A percentile compares a stretch with the other conserved stretches of the same genome.
These are phyloP conservation scores for Neomorphus geoffroyi DNA, from an alignment of 2,797 vertebrate genomes.

Conservation along the genomic window DNA sequence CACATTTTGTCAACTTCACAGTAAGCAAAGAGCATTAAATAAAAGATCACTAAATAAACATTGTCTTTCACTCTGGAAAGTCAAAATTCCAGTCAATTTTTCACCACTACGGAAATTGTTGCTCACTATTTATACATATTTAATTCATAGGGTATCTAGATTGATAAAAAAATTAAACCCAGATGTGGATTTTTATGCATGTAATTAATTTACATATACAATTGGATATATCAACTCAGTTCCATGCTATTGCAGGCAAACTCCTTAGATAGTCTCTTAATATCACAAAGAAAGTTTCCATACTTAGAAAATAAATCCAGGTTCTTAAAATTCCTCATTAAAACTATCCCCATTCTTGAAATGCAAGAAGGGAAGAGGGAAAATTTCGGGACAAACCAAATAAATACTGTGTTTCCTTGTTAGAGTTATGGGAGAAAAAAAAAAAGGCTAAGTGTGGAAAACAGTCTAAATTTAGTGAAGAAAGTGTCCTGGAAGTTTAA, in stretches of 20 bases:
- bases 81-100: background rate
- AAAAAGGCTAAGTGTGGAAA: background rate
- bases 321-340: background rate
- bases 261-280: background rate
- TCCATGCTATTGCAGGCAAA: background rate
- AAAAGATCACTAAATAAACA: background rate
- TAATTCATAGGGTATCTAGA: background rate
- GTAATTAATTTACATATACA: background rate
- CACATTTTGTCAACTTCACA: background rate
- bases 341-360: background rate
- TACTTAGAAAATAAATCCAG: background rate
- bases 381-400: background rate
- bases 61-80: background rate
- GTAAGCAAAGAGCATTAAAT: background rate
- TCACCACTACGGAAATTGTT: background rate
- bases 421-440: background rate
- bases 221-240: background rate
- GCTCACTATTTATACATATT: background rate
- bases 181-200: background rate
- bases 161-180: background rate
- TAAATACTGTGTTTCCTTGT: background rate
- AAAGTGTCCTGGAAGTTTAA: background rate
- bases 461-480: background rate
- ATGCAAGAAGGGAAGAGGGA: background rate
- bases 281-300: background rate